Evolutionary conservation across 2,888 invertebrate genomes (phyloP).

Genomic region (Drosophila greeni): DNA sequence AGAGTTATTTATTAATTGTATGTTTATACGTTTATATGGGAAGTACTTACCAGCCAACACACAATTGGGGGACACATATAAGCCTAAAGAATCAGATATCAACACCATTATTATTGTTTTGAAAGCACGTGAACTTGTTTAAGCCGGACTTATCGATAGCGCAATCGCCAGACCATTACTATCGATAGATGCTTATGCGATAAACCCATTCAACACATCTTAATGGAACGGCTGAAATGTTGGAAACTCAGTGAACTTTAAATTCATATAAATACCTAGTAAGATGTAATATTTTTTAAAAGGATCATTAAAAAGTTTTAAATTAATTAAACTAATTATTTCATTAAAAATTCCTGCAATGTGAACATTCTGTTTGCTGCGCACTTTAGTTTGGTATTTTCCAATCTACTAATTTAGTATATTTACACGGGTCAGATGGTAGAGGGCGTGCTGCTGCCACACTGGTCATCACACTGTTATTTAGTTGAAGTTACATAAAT

Average conservation of each 20-base stretch:
- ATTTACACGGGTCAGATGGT: not conserved
- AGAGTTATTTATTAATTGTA: not conserved
- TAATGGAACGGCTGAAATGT: not conserved
- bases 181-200: not conserved
- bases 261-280: not conserved
- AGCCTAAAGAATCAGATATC: conserved; percentile 42
- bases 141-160: not conserved
- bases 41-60: conserved; percentile 38
- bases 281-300: too few relatives aligned
- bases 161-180: too few relatives aligned
- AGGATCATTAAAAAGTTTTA: too few relatives aligned
- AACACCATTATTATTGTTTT: conserved; percentile 30
- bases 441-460: not conserved
- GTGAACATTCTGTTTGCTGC: not conserved
- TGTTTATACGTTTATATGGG: not conserved
- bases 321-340: too few relatives aligned
- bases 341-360: not conserved
- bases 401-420: not conserved
- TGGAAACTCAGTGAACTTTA: not conserved
- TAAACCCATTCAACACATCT: not conserved
- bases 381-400: not conserved
- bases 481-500: conserved; percentile 40
- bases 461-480: conserved; percentile 10
- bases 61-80: conserved; percentile 20
- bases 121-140: conserved; percentile 2